Evolutionary conservation across 2,797 vertebrate species (phyloP).

Genomic region (Hippoglossus hippoglossus): DNA sequence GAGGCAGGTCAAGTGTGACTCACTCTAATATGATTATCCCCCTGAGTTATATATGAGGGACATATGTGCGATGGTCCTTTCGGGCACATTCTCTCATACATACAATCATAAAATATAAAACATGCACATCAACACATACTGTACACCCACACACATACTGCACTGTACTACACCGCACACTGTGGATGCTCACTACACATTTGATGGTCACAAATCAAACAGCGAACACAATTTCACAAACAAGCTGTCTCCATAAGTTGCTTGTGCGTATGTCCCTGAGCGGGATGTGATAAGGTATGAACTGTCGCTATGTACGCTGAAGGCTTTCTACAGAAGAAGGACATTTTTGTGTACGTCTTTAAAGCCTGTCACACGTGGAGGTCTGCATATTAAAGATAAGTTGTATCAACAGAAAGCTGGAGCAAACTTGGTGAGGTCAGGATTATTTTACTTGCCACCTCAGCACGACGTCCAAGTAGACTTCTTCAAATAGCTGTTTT

Average conservation of each 20-base stretch:
- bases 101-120: constrained; percentile 41
- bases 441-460: constrained; percentile 26
- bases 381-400: too few relatives aligned
- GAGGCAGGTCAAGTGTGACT: constrained; percentile 71
- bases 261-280: constrained; percentile 14
- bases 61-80: constrained; percentile 58
- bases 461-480: not conserved
- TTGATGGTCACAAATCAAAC: constrained; percentile 25
- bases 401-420: constrained; percentile 6
- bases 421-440: constrained; percentile 4
- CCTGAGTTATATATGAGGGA: constrained; percentile 58
- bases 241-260: constrained; percentile 28
- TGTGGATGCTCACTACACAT: constrained; percentile 22
- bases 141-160: constrained; percentile 35
- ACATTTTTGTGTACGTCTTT: not conserved
- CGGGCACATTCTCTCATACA: constrained; percentile 56
- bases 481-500: not conserved
- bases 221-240: constrained; percentile 22
- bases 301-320: not conserved
- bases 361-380: too few relatives aligned
- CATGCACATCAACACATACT: constrained; percentile 38
- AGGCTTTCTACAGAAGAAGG: constrained; percentile 13
- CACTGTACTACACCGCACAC: constrained; percentile 11
- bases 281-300: constrained; percentile 8
- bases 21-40: constrained; percentile 69